Evolutionary conservation across 2,888 invertebrate species (phyloP).

Genomic region (Drosophila seclusa): DNA sequence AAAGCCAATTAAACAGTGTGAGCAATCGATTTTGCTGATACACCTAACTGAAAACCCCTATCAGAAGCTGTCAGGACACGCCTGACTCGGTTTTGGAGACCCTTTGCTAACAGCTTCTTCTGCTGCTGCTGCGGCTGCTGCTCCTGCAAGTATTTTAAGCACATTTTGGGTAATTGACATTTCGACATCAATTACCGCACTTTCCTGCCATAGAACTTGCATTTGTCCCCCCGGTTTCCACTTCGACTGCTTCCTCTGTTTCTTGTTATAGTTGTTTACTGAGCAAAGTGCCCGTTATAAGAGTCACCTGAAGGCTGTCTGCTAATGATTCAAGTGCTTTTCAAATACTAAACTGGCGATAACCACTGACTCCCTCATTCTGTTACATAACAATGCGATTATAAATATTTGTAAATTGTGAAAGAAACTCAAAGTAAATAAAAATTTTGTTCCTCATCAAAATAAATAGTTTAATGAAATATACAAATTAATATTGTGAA

Average conservation of each 20-base stretch:
- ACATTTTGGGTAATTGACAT: slow-evolving; percentile 74
- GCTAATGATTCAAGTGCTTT: slow-evolving; percentile 59
- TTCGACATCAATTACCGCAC: slow-evolving; percentile 72
- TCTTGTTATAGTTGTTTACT: slow-evolving; percentile 34
- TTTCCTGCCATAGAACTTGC: slow-evolving; percentile 52
- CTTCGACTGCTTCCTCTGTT: background rate
- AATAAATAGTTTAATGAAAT: too few species aligned
- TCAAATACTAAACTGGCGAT: slow-evolving; percentile 25
- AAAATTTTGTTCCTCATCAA: background rate
- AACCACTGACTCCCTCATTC: background rate
- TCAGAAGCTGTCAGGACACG: slow-evolving; percentile 22
- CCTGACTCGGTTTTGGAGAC: slow-evolving; percentile 8
- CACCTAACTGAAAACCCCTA: slow-evolving; percentile 1
- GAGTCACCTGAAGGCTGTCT: slow-evolving; percentile 41
- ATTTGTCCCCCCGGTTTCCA: slow-evolving; percentile 11
- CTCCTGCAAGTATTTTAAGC: slow-evolving; percentile 64
- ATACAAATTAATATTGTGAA: background rate
- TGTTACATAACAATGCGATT: background rate
- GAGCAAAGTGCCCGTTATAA: slow-evolving; percentile 42
- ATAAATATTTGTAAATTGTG: background rate
- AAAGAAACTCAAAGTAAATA: background rate
- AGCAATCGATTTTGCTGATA: slow-evolving; percentile 58
- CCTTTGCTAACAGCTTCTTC: slow-evolving; percentile 22
- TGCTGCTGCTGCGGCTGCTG: slow-evolving; percentile 15
- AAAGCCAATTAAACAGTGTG: slow-evolving; percentile 69